A percentile compares a stretch with the other conserved stretches of the same genome.
phyloP scores from a whole-genome alignment of 1,140 invertebrate genomes.

The Diachasmimorpha longicaudata region DNA sequence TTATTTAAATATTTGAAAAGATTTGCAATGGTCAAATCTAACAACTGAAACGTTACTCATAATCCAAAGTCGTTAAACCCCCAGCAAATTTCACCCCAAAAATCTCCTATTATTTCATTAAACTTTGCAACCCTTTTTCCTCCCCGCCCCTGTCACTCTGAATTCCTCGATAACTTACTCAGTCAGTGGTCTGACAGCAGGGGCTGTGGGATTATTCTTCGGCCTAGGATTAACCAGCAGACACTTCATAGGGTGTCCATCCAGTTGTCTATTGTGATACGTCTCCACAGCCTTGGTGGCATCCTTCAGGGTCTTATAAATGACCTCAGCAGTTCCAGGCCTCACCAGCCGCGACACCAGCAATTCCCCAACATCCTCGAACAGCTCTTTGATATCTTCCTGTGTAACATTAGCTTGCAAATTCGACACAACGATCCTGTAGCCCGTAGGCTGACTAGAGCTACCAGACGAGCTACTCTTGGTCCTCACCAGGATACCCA shows the following conservation, averaged over 20 bases:
- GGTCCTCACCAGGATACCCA: constrained; percentile 62
- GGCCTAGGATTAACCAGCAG: constrained; percentile 75
- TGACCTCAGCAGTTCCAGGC: constrained; percentile 86
- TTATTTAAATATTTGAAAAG: too few relatives aligned
- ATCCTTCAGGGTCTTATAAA: constrained; percentile 84
- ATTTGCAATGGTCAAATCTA: too few relatives aligned
- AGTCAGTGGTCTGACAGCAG: constrained; percentile 56
- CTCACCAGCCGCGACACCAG: constrained; percentile 83
- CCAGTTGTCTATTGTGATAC: constrained; percentile 89
- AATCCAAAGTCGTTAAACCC: not conserved
- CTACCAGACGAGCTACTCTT: constrained; percentile 50
- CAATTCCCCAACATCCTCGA: constrained; percentile 89
- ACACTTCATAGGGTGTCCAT: constrained; percentile 85
- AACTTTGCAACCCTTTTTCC: not conserved
- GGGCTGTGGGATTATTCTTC: constrained; percentile 66
- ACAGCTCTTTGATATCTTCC: constrained; percentile 91
- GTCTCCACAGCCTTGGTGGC: constrained; percentile 87
- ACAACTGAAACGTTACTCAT: not conserved
- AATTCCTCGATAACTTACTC: constrained; percentile 44
- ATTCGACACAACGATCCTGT: constrained; percentile 86
- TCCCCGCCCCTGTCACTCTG: not conserved
- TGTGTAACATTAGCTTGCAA: constrained; percentile 83
- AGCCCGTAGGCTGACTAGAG: constrained; percentile 65
- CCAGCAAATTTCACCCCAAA: too few relatives aligned
- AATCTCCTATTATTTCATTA: too few relatives aligned